Evolutionary conservation across 1,140 invertebrate genomes (phyloP).

Genomic region (Oncopeltus fasciatus): DNA sequence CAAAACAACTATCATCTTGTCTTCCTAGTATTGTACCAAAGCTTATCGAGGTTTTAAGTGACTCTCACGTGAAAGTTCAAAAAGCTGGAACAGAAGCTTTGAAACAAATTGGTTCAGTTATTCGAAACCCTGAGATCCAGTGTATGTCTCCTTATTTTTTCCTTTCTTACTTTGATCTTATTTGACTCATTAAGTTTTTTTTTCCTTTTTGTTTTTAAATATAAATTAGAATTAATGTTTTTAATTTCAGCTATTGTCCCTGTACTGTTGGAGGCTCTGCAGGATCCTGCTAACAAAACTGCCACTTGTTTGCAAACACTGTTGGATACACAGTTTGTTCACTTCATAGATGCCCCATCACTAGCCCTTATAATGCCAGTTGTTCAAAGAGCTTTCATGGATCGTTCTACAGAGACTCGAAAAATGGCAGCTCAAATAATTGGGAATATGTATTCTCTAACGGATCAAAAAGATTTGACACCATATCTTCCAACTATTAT

Average conservation of each 20-base stretch:
- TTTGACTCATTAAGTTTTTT: neutral
- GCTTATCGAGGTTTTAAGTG: constrained; percentile 89
- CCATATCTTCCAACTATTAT: constrained; percentile 95
- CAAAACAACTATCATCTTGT: constrained; percentile 94
- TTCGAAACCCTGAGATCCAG: constrained; percentile 97
- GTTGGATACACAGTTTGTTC: constrained; percentile 94
- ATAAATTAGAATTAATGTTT: neutral
- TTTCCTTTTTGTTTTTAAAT: neutral
- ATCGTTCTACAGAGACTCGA: constrained; percentile 89
- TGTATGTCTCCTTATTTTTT: constrained; percentile 32
- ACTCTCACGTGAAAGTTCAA: constrained; percentile 97
- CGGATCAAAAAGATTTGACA: constrained; percentile 93
- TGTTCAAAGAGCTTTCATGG: constrained; percentile 90
- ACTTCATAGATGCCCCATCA: constrained; percentile 97
- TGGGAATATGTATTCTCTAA: constrained; percentile 98
- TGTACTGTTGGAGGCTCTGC: constrained; percentile 76
- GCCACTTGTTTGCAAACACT: constrained; percentile 80
- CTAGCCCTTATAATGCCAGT: constrained; percentile 98
- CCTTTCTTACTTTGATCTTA: neutral
- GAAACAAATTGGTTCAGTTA: constrained; percentile 92
- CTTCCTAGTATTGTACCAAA: constrained; percentile 97
- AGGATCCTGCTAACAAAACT: constrained; percentile 94
- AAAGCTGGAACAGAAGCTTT: constrained; percentile 88
- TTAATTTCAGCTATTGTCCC: constrained; percentile 65
- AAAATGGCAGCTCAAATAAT: constrained; percentile 99